Conservation (phyloP, 2,888 invertebrate genomes). For the Incurvaria masculella region DNA sequence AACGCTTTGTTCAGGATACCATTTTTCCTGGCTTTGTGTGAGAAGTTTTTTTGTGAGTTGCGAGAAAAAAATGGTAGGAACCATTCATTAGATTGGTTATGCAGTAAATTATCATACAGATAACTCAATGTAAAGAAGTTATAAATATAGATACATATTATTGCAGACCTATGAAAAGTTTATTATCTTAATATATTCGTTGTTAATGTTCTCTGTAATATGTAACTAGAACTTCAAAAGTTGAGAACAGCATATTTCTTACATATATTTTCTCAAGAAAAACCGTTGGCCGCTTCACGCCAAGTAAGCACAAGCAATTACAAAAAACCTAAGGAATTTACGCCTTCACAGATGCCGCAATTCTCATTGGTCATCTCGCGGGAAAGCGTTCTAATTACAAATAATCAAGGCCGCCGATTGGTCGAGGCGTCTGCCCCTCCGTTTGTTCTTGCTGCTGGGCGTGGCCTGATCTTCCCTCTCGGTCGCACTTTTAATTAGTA, state of each 20-base stretch:
- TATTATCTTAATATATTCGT: too few species aligned
- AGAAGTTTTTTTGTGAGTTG: background rate
- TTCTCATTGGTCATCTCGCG: constrained; percentile 49
- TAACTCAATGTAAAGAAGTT: too few species aligned
- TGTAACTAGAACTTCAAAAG: constrained; percentile 3
- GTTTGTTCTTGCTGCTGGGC: constrained; percentile 51
- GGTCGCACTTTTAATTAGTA: constrained; percentile 58
- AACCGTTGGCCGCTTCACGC: constrained; percentile 21
- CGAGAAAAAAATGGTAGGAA: too few species aligned
- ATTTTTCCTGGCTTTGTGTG: background rate
- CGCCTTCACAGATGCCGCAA: constrained; percentile 32
- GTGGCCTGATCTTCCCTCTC: constrained; percentile 33
- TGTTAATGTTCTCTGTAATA: too few species aligned
- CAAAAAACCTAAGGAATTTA: constrained; percentile 26
- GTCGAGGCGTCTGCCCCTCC: constrained; percentile 41
- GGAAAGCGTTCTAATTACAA: constrained; percentile 55
- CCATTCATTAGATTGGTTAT: too few species aligned
- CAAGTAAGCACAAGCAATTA: constrained; percentile 15
- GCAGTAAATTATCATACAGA: too few species aligned
- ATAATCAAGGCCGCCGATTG: constrained; percentile 53
- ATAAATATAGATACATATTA: too few species aligned
- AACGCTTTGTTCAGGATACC: constrained; percentile 21
- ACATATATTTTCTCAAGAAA: constrained; percentile 32
- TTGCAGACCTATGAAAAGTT: too few species aligned
- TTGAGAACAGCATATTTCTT: too few species aligned